These are phyloP conservation scores for Erpornis zantholeuca DNA, from an alignment of 2,113 vertebrate species.

Conservation along the genomic window DNA sequence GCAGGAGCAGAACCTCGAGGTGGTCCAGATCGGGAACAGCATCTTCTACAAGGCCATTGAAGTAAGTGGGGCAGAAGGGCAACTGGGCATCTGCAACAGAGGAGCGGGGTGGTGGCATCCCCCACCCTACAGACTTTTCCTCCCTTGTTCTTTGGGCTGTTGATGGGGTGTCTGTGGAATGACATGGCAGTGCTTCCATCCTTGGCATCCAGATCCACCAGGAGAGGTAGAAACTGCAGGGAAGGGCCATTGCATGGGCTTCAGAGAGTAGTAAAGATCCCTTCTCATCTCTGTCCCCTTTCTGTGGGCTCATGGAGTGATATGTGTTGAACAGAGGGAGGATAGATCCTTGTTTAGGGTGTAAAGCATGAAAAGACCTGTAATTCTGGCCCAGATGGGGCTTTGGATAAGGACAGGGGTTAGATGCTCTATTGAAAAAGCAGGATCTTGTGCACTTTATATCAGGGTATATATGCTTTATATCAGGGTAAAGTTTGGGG, in stretches of 20 bases:
- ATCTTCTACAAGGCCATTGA: slow-evolving; percentile 97
- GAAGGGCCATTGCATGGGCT: accelerated
- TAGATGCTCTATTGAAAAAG: not conserved
- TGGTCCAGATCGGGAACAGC: slow-evolving; percentile 94
- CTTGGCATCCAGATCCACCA: not conserved
- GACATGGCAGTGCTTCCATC: not conserved
- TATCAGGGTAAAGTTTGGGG: not conserved
- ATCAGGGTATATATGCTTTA: not conserved
- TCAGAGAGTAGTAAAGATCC: not conserved
- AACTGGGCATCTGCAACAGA: accelerated
- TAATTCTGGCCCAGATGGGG: accelerated
- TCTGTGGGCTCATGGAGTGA: not conserved
- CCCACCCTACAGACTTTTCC: not conserved
- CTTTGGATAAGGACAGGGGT: accelerated
- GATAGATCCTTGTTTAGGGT: not conserved
- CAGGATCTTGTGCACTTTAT: not conserved
- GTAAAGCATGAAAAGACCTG: not conserved
- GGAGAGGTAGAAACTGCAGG: not conserved
- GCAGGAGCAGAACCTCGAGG: slow-evolving; percentile 97
- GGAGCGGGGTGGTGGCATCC: not conserved
- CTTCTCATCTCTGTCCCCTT: not conserved
- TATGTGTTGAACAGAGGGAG: not conserved
- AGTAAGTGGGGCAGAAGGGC: slow-evolving; percentile 55
- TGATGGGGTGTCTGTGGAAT: not conserved
- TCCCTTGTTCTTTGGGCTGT: not conserved